A percentile compares a stretch with the other conserved stretches of the same genome.
These are phyloP conservation scores for Helicoverpa assulta DNA, from an alignment of 2,888 invertebrate species.

Conservation along the genomic window DNA sequence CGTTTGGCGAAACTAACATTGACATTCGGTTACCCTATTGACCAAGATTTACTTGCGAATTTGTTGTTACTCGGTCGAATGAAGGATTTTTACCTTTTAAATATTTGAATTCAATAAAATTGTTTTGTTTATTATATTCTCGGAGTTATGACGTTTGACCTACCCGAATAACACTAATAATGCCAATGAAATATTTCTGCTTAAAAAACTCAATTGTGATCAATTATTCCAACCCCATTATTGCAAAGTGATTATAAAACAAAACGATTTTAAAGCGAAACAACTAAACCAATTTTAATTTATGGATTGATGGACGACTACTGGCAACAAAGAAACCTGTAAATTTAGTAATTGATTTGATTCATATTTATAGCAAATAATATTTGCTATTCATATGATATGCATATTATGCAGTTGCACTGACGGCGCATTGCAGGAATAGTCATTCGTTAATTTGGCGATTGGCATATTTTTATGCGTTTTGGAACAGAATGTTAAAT, in stretches of 20 bases:
- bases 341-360: constrained; percentile 32
- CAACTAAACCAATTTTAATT: neutral
- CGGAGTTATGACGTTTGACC: neutral
- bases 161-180: neutral
- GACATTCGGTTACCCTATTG: constrained; percentile 73
- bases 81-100: constrained; percentile 16
- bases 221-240: neutral
- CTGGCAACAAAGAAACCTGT: neutral
- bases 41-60: constrained; percentile 67
- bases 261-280: too few relatives aligned
- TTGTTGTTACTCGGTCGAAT: constrained; percentile 27
- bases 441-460: constrained; percentile 10
- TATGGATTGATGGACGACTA: neutral
- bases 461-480: constrained; percentile 29
- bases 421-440: constrained; percentile 19
- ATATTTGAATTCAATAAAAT: constrained; percentile 3
- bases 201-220: neutral
- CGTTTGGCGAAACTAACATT: constrained; percentile 68
- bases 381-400: too few relatives aligned
- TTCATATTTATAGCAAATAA: constrained; percentile 1
- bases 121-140: neutral
- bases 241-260: neutral
- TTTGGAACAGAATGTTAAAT: constrained; percentile 9
- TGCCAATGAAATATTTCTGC: neutral
- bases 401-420: constrained; percentile 9